Evolutionary conservation across 2,888 invertebrate genomes (phyloP).

Genomic region (Amiota communis): DNA sequence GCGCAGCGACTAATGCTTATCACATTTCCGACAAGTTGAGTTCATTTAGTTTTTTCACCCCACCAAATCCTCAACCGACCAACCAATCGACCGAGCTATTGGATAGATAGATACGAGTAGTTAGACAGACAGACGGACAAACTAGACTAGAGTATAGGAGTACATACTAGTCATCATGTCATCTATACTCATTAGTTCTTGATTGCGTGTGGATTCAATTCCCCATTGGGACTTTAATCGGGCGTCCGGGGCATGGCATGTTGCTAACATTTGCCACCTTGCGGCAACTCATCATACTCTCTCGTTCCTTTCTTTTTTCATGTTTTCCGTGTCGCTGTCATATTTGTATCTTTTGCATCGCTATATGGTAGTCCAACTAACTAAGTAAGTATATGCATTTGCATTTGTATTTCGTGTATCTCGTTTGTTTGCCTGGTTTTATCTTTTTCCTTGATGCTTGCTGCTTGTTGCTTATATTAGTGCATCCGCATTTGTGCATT

Average conservation of each 20-base stretch:
- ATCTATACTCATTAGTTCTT: too few species aligned
- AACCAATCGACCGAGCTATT: background rate
- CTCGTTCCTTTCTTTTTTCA: background rate
- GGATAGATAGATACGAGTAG: too few species aligned
- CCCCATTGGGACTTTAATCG: too few species aligned
- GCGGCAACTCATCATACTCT: background rate
- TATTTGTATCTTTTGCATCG: constrained; percentile 3
- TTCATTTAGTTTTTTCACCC: constrained; percentile 26
- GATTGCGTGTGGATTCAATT: too few species aligned
- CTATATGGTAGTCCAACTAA: too few species aligned
- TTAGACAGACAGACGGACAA: background rate
- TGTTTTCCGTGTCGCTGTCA: background rate
- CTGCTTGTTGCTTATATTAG: background rate
- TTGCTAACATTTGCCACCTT: too few species aligned
- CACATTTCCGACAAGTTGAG: constrained; percentile 51
- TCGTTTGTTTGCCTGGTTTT: too few species aligned
- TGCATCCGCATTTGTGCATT: constrained; percentile 18
- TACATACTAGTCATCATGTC: too few species aligned
- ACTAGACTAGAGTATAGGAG: background rate
- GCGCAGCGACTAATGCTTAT: constrained; percentile 40
- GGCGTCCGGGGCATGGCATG: too few species aligned
- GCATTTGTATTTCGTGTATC: too few species aligned
- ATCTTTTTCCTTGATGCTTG: too few species aligned
- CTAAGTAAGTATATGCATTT: too few species aligned
- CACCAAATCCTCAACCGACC: background rate